A percentile compares a stretch with the other conserved stretches of the same genome.
Evolutionary conservation across 2,888 invertebrate species (phyloP).

Genomic region (Platycheirus albimanus): DNA sequence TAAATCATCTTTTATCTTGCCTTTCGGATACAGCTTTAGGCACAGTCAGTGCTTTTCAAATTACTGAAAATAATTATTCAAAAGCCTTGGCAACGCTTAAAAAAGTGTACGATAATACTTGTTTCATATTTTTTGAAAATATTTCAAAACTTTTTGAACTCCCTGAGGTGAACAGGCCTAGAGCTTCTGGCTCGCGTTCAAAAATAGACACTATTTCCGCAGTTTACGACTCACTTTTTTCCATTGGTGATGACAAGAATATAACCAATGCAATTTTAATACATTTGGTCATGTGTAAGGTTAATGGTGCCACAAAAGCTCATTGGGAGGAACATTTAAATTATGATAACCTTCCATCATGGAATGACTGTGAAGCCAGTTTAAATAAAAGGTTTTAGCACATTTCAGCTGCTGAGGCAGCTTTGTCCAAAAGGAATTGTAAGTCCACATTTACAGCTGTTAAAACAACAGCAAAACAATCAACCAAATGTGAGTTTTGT

Average conservation of each 20-base stretch:
- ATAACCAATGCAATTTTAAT: conserved; percentile 61
- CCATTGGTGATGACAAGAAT: conserved; percentile 54
- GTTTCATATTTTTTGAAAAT: conserved; percentile 61
- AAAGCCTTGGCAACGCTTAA: conserved; percentile 45
- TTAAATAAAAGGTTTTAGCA: conserved; percentile 32
- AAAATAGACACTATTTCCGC: not conserved
- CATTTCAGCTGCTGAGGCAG: not conserved
- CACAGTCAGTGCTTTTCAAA: not conserved
- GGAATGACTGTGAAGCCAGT: conserved; percentile 50
- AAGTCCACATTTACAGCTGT: not conserved
- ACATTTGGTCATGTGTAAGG: conserved; percentile 55
- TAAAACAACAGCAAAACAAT: not conserved
- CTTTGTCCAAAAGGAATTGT: not conserved
- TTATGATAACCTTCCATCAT: conserved; percentile 48
- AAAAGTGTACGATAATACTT: conserved; percentile 61
- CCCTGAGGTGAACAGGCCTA: conserved; percentile 23
- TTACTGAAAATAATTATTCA: conserved; percentile 39
- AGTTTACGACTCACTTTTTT: conserved; percentile 55
- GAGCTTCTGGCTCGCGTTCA: not conserved
- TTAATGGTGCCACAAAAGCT: conserved; percentile 35
- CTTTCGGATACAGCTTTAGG: not conserved
- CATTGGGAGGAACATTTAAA: conserved; percentile 51
- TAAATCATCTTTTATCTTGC: not conserved
- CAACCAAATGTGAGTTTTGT: not conserved
- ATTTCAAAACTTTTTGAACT: conserved; percentile 59